Base-by-base conservation (phyloP, 1,140 invertebrate species). In the Euura saliciscinereae region DNA sequence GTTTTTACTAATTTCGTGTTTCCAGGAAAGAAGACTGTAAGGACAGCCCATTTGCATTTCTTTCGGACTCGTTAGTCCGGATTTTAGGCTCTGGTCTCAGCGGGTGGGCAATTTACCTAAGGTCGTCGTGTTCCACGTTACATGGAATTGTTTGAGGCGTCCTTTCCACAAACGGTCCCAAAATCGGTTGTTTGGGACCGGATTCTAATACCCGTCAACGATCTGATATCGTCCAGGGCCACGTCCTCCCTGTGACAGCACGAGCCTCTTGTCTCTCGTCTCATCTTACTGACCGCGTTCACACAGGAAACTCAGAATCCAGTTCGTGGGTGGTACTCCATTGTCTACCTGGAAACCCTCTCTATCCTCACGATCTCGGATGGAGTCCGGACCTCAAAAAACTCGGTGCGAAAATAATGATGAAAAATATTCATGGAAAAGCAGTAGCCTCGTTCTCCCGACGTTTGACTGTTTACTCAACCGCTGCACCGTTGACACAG, bases 21-120 rank as follows among this genome's bases (percentile, higher is more conserved):
- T 28, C 28, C 28, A 28, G 28, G 28, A 28, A 28, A 28, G 28
- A 28, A 28, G 28, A 28, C 28, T 28, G 28, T 28, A 28, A 28
- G 28, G 28, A 28, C 28, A 28, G 28, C 28, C 28, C 28, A 28
- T 28, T 28, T 28, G 28, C 28, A 28, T 28, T 28, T 28, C 28
- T 0, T 28, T 28, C 28, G 28, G 28, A 28, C 51, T 59, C 51
- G 51, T 59, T 59, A 59, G 51, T 11, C 10, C 0, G 5, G 51
- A 59, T 59, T 59, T 59, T 8, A n/a, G 13, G 13, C 10, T 59
- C 51, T 8, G 66, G 28, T 5, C 68, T 44, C 68, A 13, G 43
- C 45, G 68, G 68, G 68, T 69, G 68, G 68, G 43, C 68, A 69
- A 69, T 69, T 69, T 69, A 4, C 68, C 66, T 44, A 42, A 44